Base-by-base conservation (phyloP, 2,888 invertebrate species). In the Dendrolimus houi region DNA sequence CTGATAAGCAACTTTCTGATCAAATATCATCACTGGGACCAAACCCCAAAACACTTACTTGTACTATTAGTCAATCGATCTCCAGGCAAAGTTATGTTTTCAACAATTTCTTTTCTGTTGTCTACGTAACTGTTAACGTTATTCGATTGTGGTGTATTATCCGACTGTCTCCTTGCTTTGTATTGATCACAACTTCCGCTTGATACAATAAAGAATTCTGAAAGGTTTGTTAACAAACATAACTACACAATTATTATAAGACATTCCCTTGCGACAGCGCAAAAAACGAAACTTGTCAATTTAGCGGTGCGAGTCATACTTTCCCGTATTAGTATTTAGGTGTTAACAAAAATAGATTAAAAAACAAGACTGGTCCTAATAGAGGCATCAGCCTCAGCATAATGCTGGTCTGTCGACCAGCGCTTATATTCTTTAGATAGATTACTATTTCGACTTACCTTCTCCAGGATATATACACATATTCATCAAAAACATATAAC, bases 401-500 rank as follows among this genome's bases (percentile, higher is more conserved):
- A n/a, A n/a, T n/a, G n/a, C n/a, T n/a, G n/a, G n/a, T n/a, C n/a
- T n/a, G n/a, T n/a, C n/a, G n/a, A n/a, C n/a, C n/a, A n/a, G n/a
- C 3, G 29, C 29, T 3, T 3, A 29, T 29, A 3, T 17, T 17
- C 17, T 29, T 29, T 29, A 29, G 6, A 29, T 29, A 29, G 29
- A 29, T 29, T 29, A 29, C 29, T 6, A 29, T 29, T 29, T 29
- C 6, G 29, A 29, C 3, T 29, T 63, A 86, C 86, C 86, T 42
- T 71, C 59, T 0, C 72, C 78, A 1, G 79, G 78, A 62, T 70
- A 55, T 8, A 79, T 75, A 52, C 87, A 87, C 75, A 86, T 79
- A 59, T 87, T 87, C 47, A 60, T 66, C 55, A 85, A 59, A 65
- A 83, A 83, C 58, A 86, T 65, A 60, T 66, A 79, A 57, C 86